Percentiles rank a stretch among this genome's conserved stretches.
phyloP scores from a whole-genome alignment of 2,888 invertebrate genomes.

The Epirrhoe alternata region DNA sequence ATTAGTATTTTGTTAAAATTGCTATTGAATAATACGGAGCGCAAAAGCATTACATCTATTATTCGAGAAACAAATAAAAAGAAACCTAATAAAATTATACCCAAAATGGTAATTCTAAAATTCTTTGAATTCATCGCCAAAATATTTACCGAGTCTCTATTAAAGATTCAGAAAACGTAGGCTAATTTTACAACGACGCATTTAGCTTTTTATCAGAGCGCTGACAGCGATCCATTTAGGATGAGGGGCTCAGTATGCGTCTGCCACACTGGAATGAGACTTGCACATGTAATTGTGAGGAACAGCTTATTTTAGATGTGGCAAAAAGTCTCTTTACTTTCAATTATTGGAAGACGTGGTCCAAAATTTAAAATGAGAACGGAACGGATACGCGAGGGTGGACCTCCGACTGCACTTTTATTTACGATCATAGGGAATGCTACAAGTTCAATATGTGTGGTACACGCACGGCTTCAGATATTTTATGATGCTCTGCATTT shows the following conservation, averaged over 20 bases:
- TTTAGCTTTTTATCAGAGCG: conserved; percentile 37
- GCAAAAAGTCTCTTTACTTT: conserved; percentile 48
- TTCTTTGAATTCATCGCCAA: conserved; percentile 36
- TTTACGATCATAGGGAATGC: conserved; percentile 40
- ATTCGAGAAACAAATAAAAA: conserved; percentile 31
- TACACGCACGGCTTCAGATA: conserved; percentile 28
- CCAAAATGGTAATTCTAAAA: conserved; percentile 23
- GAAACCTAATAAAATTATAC: conserved; percentile 29
- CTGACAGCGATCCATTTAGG: conserved; percentile 38
- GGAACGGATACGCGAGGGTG: conserved; percentile 26
- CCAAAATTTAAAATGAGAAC: conserved; percentile 39
- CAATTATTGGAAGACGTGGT: conserved; percentile 50
- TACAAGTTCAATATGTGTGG: conserved; percentile 29
- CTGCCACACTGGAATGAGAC: conserved; percentile 36
- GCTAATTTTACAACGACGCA: conserved; percentile 40
- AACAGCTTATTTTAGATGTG: conserved; percentile 41
- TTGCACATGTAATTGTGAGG: conserved; percentile 40
- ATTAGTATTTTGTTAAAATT: conserved; percentile 24
- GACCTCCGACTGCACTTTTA: conserved; percentile 34
- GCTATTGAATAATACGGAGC: conserved; percentile 19
- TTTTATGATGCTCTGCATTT: conserved; percentile 25
- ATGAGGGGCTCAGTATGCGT: conserved; percentile 34
- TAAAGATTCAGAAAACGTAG: conserved; percentile 38
- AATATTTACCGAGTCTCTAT: conserved; percentile 41
- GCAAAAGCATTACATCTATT: conserved; percentile 28